Evolutionary conservation across 1,140 invertebrate genomes (phyloP).

Genomic region (Drosophila parvula): DNA sequence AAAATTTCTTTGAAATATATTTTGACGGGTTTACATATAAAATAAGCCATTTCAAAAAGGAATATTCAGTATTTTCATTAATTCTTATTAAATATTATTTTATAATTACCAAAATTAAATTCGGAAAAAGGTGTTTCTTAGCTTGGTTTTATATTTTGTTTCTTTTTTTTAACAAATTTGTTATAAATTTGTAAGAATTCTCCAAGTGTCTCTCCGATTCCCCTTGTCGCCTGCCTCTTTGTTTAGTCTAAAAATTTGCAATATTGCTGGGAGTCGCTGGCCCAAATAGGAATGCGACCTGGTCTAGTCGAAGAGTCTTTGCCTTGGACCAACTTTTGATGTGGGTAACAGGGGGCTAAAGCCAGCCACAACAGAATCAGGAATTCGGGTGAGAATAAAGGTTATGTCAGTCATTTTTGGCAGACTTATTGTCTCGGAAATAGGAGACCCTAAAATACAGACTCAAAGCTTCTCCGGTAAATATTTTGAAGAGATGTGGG

Average conservation of each 20-base stretch:
- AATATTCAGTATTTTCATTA: no score
- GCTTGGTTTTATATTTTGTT: no score
- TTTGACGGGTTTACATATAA: no score
- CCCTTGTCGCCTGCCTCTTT: conserved; percentile 16
- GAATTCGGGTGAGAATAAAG: conserved; percentile 40
- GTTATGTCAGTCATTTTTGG: conserved; percentile 51
- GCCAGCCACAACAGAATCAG: conserved; percentile 33
- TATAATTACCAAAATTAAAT: no score
- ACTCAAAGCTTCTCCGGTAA: not conserved
- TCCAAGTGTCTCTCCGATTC: conserved; percentile 13
- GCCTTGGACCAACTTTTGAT: conserved; percentile 22
- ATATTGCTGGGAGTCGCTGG: conserved; percentile 47
- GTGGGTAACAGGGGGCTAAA: conserved; percentile 25
- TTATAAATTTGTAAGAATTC: no score
- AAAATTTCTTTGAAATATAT: no score
- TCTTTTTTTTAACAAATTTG: no score
- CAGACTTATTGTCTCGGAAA: conserved; percentile 59
- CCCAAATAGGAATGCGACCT: conserved; percentile 44
- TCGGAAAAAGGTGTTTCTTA: no score
- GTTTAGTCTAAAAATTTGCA: conserved; percentile 59
- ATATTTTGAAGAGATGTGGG: not conserved
- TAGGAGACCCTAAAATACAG: conserved; percentile 20
- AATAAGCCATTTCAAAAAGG: no score
- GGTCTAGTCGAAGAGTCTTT: conserved; percentile 31
- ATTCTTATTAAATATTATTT: no score